phyloP scores from a whole-genome alignment of 2,888 invertebrate species.

The Metalampra italica region DNA sequence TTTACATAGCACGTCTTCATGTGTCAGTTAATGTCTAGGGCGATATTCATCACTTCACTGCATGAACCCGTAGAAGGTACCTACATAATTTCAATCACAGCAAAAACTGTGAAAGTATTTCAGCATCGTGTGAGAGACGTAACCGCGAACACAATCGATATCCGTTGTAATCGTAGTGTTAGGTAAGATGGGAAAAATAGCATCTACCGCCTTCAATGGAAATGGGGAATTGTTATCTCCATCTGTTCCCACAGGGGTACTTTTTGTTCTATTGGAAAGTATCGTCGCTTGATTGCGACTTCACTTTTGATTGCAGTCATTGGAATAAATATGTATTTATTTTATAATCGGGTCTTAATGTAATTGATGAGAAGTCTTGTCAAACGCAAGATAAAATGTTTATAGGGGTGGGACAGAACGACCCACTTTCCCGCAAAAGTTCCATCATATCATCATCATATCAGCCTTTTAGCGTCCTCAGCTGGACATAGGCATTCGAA shows the following conservation, averaged over 20 bases:
- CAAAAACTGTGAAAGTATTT: constrained; percentile 57
- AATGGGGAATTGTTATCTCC: constrained; percentile 38
- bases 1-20: neutral
- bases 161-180: constrained; percentile 63
- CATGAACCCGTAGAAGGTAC: neutral
- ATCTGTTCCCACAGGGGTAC: constrained; percentile 46
- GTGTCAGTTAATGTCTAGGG: neutral
- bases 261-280: constrained; percentile 48
- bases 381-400: too few relatives aligned
- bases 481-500: too few relatives aligned
- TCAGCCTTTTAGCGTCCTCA: too few relatives aligned
- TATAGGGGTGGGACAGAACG: too few relatives aligned
- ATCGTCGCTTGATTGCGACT: constrained; percentile 17
- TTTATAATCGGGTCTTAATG: too few relatives aligned
- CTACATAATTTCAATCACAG: neutral
- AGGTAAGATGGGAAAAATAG: constrained; percentile 60
- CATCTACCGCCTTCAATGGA: constrained; percentile 48
- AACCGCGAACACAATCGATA: constrained; percentile 61
- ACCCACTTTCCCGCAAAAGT: too few relatives aligned
- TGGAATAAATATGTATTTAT: too few relatives aligned
- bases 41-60: too few relatives aligned
- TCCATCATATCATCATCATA: too few relatives aligned
- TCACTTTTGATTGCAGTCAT: neutral
- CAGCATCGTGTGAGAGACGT: constrained; percentile 47
- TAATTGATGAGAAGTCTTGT: too few relatives aligned